These are phyloP conservation scores for Noturus placidus DNA, from an alignment of 2,113 vertebrate genomes.

Conservation along the genomic window DNA sequence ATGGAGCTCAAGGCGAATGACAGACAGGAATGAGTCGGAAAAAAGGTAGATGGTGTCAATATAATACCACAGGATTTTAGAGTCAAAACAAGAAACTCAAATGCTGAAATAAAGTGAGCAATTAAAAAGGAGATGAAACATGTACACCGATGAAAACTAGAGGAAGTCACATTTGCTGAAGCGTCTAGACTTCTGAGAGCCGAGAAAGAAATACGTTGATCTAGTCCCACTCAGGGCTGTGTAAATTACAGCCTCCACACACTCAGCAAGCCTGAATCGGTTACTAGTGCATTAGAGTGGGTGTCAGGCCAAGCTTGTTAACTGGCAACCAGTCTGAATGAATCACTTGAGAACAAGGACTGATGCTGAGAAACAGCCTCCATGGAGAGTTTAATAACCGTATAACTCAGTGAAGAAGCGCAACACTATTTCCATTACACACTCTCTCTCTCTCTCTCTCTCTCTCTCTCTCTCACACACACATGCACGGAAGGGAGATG, in stretches of 20 bases:
- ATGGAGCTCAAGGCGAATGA: background rate
- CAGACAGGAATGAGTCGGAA: background rate
- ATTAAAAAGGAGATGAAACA: background rate
- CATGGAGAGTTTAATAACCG: constrained; percentile 57
- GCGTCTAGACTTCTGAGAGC: constrained; percentile 1
- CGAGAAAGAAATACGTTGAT: constrained; percentile 50
- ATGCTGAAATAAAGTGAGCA: background rate
- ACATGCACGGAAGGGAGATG: background rate
- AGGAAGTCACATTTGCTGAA: background rate
- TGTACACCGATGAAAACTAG: background rate
- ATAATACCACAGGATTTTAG: background rate
- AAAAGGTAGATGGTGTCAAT: background rate
- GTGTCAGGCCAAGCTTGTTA: constrained; percentile 62
- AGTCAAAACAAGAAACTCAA: background rate
- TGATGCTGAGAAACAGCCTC: constrained; percentile 54
- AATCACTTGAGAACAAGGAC: constrained; percentile 59
- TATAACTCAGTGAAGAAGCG: constrained; percentile 53
- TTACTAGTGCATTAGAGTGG: constrained; percentile 55
- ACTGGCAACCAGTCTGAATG: constrained; percentile 51
- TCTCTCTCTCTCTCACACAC: constrained; percentile 1
- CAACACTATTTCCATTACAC: constrained; percentile 20
- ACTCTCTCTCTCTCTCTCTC: background rate
- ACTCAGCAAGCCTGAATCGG: constrained; percentile 46
- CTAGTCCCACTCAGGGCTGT: constrained; percentile 31
- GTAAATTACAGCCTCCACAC: constrained; percentile 41